Conservation (phyloP, 2,113 vertebrate genomes). For the Heloderma charlesbogerti region DNA sequence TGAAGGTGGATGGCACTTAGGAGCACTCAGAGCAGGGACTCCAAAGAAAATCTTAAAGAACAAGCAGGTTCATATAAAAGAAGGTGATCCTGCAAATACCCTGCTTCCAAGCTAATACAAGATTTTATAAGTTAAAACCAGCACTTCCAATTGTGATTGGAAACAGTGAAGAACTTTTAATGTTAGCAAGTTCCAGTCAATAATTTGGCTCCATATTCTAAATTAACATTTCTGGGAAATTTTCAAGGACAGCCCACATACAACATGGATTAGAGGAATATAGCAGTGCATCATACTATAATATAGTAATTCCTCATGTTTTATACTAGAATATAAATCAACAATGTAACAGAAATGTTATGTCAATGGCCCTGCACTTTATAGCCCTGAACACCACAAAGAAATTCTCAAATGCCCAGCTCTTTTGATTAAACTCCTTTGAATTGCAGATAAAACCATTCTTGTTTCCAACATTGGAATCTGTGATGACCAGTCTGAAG, state of each 20-base stretch:
- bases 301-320: not conserved
- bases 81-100: no score
- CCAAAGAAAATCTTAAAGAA: no score
- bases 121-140: no score
- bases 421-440: not conserved
- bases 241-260: not conserved
- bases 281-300: not conserved
- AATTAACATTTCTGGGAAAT: not conserved
- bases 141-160: not conserved
- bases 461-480: not conserved
- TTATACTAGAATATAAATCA: not conserved
- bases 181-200: not conserved
- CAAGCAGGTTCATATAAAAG: not conserved
- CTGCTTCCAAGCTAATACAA: no score
- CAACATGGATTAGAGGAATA: not conserved
- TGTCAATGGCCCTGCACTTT: not conserved
- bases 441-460: not conserved
- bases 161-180: not conserved
- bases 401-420: not conserved
- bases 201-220: not conserved
- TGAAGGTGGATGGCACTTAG: not conserved
- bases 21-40: no score
- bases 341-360: not conserved
- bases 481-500: conserved; percentile 2
- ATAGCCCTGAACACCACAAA: not conserved